These are phyloP conservation scores for Cirrhinus mrigala DNA, from an alignment of 2,797 vertebrate genomes.

Conservation along the genomic window DNA sequence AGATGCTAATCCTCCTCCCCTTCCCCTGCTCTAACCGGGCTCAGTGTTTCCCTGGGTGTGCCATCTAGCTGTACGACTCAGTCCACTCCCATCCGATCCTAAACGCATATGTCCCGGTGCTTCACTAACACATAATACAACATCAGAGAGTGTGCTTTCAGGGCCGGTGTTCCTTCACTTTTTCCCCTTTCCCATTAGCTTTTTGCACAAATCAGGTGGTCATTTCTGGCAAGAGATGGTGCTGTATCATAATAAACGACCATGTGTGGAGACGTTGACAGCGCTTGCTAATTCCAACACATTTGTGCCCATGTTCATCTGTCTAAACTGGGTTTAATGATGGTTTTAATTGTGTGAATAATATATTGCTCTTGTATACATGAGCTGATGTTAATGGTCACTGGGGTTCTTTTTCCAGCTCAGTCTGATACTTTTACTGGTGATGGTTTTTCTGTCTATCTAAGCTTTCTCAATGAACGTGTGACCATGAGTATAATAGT, in stretches of 20 bases:
- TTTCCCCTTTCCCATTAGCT: not conserved
- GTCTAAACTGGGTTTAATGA: slow-evolving; percentile 29
- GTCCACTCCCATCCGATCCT: slow-evolving; percentile 43
- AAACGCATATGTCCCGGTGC: slow-evolving; percentile 25
- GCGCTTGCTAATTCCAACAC: slow-evolving; percentile 24
- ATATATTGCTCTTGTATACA: not conserved
- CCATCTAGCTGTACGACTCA: slow-evolving; percentile 28
- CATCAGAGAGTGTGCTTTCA: slow-evolving; percentile 35
- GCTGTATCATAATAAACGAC: not conserved
- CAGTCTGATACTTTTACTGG: not conserved
- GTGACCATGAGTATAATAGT: not conserved
- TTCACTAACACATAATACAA: slow-evolving; percentile 50
- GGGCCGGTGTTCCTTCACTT: slow-evolving; percentile 26
- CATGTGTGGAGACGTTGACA: slow-evolving; percentile 30
- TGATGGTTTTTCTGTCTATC: slow-evolving; percentile 10
- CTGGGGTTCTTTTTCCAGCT: slow-evolving; percentile 4
- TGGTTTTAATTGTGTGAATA: not conserved
- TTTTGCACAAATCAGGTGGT: slow-evolving; percentile 12
- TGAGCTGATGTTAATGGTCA: not conserved
- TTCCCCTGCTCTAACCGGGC: slow-evolving; percentile 33
- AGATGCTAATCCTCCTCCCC: slow-evolving; percentile 40
- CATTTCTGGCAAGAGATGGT: slow-evolving; percentile 38
- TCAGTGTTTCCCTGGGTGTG: slow-evolving; percentile 41
- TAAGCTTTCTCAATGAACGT: not conserved
- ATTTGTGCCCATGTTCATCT: slow-evolving; percentile 6